Percentiles rank a stretch among this genome's conserved stretches.
These are phyloP conservation scores for Isichthys henryi DNA, from an alignment of 2,113 vertebrate genomes.

Conservation along the genomic window DNA sequence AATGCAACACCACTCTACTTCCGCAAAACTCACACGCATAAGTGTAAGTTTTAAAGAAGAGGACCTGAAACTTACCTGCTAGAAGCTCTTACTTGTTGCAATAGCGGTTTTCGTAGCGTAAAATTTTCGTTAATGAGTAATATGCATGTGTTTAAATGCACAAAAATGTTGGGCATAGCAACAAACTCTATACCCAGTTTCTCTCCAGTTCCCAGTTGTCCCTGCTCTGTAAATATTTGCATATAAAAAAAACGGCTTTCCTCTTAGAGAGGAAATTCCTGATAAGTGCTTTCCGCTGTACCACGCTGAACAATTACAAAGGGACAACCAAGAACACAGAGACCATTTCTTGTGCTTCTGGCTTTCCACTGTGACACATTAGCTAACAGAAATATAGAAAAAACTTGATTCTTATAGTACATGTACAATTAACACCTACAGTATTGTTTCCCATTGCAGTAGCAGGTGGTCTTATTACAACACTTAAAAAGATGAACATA, in stretches of 20 bases:
- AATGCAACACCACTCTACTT: background rate
- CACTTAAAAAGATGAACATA: background rate
- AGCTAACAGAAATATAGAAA: background rate
- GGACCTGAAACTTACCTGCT: background rate
- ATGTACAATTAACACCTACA: background rate
- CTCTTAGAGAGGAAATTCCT: slow-evolving; percentile 58
- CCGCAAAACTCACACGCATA: background rate
- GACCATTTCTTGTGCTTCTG: slow-evolving; percentile 53
- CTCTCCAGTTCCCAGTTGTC: slow-evolving; percentile 34
- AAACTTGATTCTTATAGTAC: background rate
- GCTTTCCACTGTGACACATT: slow-evolving; percentile 14
- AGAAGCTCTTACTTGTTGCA: background rate
- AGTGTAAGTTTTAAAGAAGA: too few species aligned
- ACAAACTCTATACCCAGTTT: slow-evolving; percentile 23
- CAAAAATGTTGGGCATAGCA: background rate
- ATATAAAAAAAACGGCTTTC: slow-evolving; percentile 53
- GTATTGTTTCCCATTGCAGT: background rate
- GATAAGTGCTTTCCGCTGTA: slow-evolving; percentile 55
- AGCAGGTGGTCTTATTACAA: background rate
- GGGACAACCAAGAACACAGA: slow-evolving; percentile 41
- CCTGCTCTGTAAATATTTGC: slow-evolving; percentile 44
- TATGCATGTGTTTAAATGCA: background rate
- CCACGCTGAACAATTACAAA: slow-evolving; percentile 47
- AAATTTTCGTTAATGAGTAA: background rate
- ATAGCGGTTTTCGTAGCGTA: background rate